phyloP scores from a whole-genome alignment of 2,888 invertebrate species.

The Drosophila subquinaria region DNA sequence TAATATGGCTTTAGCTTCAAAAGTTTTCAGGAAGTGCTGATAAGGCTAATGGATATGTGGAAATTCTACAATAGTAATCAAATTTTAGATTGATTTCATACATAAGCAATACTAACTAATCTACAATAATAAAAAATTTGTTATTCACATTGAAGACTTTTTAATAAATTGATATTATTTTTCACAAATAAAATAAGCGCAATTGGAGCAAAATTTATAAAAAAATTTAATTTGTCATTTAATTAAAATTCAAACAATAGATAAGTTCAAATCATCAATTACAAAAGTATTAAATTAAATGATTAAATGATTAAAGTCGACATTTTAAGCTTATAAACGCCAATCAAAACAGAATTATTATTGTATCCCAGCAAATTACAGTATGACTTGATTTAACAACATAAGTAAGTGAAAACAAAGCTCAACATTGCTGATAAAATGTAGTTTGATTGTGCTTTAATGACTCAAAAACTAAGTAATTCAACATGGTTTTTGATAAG shows the following conservation, averaged over 20 bases:
- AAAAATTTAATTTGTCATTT: neutral
- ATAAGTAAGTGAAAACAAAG: slow-evolving; percentile 1
- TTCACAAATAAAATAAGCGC: neutral
- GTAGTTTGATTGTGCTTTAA: slow-evolving; percentile 3
- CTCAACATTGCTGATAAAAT: slow-evolving; percentile 8
- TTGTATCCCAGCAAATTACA: neutral
- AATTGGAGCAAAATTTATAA: too few species aligned
- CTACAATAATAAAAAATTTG: neutral
- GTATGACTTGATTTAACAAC: neutral
- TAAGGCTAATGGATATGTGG: neutral
- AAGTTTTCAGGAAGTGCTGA: neutral
- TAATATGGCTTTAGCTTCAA: neutral
- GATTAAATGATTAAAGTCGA: neutral
- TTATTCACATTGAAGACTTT: too few species aligned
- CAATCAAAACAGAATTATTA: neutral
- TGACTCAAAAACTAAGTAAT: slow-evolving; percentile 1
- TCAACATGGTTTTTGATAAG: neutral
- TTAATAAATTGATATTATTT: too few species aligned
- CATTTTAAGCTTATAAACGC: neutral
- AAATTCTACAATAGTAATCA: slow-evolving; percentile 2
- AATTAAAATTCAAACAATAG: neutral
- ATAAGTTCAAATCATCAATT: neutral
- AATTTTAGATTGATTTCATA: neutral
- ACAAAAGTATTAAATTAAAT: neutral
- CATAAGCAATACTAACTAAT: neutral